These are phyloP conservation scores for Macrosteles quadrilineatus DNA, from an alignment of 1,140 invertebrate species.

Conservation along the genomic window DNA sequence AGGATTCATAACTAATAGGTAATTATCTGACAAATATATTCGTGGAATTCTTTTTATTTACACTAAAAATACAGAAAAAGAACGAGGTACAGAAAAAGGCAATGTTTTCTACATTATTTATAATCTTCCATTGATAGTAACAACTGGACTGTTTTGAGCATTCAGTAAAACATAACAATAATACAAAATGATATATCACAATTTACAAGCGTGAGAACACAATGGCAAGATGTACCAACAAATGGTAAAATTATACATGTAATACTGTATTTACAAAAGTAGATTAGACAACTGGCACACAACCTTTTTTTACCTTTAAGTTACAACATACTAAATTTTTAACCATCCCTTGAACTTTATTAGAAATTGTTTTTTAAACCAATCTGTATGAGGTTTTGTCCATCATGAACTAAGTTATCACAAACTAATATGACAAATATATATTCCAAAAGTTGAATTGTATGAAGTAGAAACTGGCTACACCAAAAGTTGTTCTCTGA, in stretches of 20 bases:
- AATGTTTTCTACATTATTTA: constrained; percentile 30
- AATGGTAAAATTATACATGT: not conserved
- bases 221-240: not conserved
- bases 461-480: no score
- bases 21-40: not conserved
- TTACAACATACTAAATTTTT: no score
- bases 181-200: constrained; percentile 26
- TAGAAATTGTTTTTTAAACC: no score
- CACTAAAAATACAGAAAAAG: constrained; percentile 1
- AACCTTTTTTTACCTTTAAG: not conserved
- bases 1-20: no score
- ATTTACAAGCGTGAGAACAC: constrained; percentile 23
- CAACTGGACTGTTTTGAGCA: constrained; percentile 25
- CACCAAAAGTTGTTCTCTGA: no score
- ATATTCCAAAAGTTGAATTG: no score
- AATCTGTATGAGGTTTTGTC: no score
- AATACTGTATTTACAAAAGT: not conserved
- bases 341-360: no score
- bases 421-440: no score
- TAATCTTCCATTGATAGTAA: constrained; percentile 20
- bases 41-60: constrained; percentile 4
- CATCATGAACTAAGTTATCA: no score
- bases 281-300: not conserved
- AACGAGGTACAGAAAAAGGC: constrained; percentile 9
- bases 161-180: constrained; percentile 26